These are phyloP conservation scores for Ethmia dodecea DNA, from an alignment of 2,888 invertebrate species.

Conservation along the genomic window DNA sequence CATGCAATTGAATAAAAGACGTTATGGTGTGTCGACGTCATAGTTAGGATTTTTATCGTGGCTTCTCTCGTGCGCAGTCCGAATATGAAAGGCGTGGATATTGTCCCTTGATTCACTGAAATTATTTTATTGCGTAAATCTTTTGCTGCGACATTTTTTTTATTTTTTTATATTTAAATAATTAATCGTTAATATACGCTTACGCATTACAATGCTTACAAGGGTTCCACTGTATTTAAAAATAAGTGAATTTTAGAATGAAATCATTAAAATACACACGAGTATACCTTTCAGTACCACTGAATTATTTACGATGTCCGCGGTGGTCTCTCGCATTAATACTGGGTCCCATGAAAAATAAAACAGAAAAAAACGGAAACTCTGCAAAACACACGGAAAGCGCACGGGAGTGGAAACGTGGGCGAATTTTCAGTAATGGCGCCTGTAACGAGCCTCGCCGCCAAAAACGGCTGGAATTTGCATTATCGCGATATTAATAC, in stretches of 20 bases:
- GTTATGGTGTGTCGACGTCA: constrained; percentile 63
- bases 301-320: too few species aligned
- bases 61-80: constrained; percentile 20
- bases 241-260: too few species aligned
- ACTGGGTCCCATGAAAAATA: constrained; percentile 45
- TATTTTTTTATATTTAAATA: too few species aligned
- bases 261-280: too few species aligned
- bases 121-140: too few species aligned
- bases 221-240: too few species aligned
- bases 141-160: too few species aligned
- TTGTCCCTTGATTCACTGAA: too few species aligned
- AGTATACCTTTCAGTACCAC: too few species aligned
- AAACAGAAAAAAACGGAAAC: constrained; percentile 39
- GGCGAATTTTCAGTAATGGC: constrained; percentile 57
- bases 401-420: constrained; percentile 25
- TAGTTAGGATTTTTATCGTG: constrained; percentile 46
- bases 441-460: constrained; percentile 39
- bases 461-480: constrained; percentile 51
- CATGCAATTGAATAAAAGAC: constrained; percentile 70
- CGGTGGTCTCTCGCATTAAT: too few species aligned
- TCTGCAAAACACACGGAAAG: constrained; percentile 44
- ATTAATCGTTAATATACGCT: too few species aligned
- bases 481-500: constrained; percentile 62
- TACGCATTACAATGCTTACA: too few species aligned
- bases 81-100: background rate